Conservation (phyloP, 2,888 invertebrate species). For the Calliphora vomitoria region DNA sequence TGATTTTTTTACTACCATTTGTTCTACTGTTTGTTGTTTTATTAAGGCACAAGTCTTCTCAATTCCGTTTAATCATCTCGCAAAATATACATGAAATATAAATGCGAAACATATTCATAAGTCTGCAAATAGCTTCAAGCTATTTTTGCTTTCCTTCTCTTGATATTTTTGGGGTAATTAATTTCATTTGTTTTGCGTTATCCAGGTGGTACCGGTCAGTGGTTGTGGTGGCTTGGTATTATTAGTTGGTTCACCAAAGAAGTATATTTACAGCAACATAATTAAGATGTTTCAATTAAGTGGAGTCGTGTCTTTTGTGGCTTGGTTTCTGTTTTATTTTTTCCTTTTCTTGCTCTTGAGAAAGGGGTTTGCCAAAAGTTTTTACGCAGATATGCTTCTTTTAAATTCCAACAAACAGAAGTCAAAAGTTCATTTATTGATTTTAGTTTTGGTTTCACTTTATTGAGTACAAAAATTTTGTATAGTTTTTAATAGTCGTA, state of each 20-base stretch:
- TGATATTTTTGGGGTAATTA: conserved; percentile 61
- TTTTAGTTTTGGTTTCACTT: conserved; percentile 9
- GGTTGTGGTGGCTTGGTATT: conserved; percentile 57
- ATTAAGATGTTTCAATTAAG: conserved; percentile 72
- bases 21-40: conserved; percentile 37
- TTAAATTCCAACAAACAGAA: conserved; percentile 62
- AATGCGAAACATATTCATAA: conserved; percentile 21
- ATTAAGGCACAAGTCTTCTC: conserved; percentile 36
- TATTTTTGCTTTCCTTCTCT: conserved; percentile 22
- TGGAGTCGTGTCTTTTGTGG: conserved; percentile 54
- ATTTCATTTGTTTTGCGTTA: conserved; percentile 68
- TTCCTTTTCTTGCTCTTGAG: background rate
- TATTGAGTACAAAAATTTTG: background rate
- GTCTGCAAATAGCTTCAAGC: conserved; percentile 53
- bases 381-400: background rate
- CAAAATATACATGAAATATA: conserved; percentile 42
- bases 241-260: conserved; percentile 48
- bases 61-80: conserved; percentile 41
- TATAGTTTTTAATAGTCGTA: background rate
- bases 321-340: conserved; percentile 7
- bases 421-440: conserved; percentile 64
- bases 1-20: conserved; percentile 9
- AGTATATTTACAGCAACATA: conserved; percentile 50
- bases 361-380: conserved; percentile 6
- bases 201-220: conserved; percentile 64